These are phyloP conservation scores for Pseudorectes ferrugineus DNA, from an alignment of 2,113 vertebrate species.

Conservation along the genomic window DNA sequence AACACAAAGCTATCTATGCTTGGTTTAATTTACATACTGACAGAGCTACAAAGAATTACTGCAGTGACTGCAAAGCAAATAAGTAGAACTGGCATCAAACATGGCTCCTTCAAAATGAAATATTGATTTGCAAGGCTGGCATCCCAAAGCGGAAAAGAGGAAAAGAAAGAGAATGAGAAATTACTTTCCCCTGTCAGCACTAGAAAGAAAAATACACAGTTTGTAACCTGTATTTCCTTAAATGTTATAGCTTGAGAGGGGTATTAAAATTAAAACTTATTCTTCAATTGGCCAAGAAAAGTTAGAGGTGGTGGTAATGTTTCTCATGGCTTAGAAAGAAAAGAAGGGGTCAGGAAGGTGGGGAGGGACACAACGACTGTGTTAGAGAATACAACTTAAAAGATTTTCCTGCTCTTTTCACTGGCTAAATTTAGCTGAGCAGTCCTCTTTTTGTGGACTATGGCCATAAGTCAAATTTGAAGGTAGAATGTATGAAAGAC, in stretches of 20 bases:
- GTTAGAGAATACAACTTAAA: neutral
- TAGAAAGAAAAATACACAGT: neutral
- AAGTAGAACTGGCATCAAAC: slow-evolving; percentile 90
- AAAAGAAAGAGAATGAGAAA: slow-evolving; percentile 38
- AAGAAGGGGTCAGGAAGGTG: neutral
- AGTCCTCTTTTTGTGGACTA: neutral
- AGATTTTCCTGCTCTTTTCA: neutral
- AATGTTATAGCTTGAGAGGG: neutral
- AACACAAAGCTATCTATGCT: slow-evolving; percentile 89
- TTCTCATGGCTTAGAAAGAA: neutral
- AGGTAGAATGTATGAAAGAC: neutral
- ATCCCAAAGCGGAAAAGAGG: slow-evolving; percentile 10
- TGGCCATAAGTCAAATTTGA: neutral
- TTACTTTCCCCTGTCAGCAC: neutral
- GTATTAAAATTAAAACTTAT: neutral
- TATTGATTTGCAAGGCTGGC: slow-evolving; percentile 79
- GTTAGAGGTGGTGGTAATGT: neutral
- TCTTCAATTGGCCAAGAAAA: neutral
- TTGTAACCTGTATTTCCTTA: neutral
- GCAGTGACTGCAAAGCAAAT: slow-evolving; percentile 76
- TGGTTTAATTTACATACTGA: slow-evolving; percentile 85
- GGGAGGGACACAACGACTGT: accelerated
- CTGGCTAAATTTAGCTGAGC: neutral
- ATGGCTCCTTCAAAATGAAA: slow-evolving; percentile 90
- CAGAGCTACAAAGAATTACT: slow-evolving; percentile 77